Base-by-base conservation (phyloP, 2,113 vertebrate genomes). In the Pangasianodon gigas region DNA sequence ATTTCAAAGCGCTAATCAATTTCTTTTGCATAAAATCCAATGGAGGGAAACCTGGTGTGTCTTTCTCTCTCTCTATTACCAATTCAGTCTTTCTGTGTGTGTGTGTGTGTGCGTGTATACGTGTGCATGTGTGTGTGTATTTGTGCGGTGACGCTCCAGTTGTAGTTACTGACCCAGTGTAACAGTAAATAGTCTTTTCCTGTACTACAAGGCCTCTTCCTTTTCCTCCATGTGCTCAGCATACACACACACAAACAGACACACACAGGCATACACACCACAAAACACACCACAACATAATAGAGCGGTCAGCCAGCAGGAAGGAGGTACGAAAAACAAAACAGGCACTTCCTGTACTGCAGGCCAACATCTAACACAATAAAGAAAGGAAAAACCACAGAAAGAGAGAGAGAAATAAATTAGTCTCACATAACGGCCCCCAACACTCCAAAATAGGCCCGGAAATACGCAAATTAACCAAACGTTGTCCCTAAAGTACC, bases 321-420 rank as follows among this genome's bases (percentile, higher is more conserved):
- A 86, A 86, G 84, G 84, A 86, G 84, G 84, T 69, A 67, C 32
- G 84, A 86, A 52, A 69, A 69, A 86, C 84, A 86, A 69, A 69
- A 86, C 84, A 86, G 62, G 84, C 11, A 86, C 84, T 86, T 86
- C 84, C 84, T 86, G 84, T 37, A 85, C 84, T 51, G 56, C 62
- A 67, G 26, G 62, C 62, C 84, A 86, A 86, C 84, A 69, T 69
- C 62, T 69, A 86, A 86, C 62, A 86, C 84, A 86, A 86, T 51
- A 62, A 86, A 69, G 84, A 21, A 37, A 65, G 29, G 41, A 84
- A 84, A 46, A 84, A 26, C 19, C 56, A 29, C 32, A 62, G 37
- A 62, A 46, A 84, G 82, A 62, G 2, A 62, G 56, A 84, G 81
- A 54, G 52, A 83, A 18, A 67, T 18, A 85, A 67, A 86, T 86